These are phyloP conservation scores for Burhinus bistriatus DNA, from an alignment of 2,113 vertebrate genomes.

Conservation along the genomic window DNA sequence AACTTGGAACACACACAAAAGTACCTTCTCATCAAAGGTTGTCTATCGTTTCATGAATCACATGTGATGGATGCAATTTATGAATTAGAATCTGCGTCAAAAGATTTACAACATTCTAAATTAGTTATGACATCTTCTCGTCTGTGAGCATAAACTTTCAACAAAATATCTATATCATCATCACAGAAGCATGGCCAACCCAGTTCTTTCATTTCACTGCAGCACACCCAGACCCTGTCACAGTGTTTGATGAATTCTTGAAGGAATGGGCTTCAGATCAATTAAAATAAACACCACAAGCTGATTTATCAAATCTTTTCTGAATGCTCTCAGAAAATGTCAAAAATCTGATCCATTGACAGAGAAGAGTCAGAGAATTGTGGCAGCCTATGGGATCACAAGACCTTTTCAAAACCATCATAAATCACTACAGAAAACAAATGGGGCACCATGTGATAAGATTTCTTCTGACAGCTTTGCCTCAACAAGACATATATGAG, in stretches of 20 bases:
- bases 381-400: constrained; percentile 87
- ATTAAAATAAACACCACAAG: constrained; percentile 86
- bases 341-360: constrained; percentile 87
- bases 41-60: constrained; percentile 82
- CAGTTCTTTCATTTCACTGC: constrained; percentile 66
- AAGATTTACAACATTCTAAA: constrained; percentile 80
- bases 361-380: constrained; percentile 85
- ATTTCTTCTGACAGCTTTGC: constrained; percentile 86
- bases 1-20: constrained; percentile 78
- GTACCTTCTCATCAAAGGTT: constrained; percentile 79
- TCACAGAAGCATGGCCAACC: constrained; percentile 70
- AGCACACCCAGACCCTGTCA: constrained; percentile 75
- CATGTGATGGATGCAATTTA: constrained; percentile 81
- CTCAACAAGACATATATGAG: constrained; percentile 81
- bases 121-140: constrained; percentile 80
- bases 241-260: constrained; percentile 80
- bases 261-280: constrained; percentile 83
- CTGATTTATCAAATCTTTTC: constrained; percentile 88
- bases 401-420: constrained; percentile 91
- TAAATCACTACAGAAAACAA: constrained; percentile 90
- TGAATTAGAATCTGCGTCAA: constrained; percentile 78
- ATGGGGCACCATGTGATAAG: constrained; percentile 85
- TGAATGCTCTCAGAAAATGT: constrained; percentile 83
- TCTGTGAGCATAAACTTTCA: constrained; percentile 76
- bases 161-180: constrained; percentile 80